These are phyloP conservation scores for Semicossyphus pulcher DNA, from an alignment of 2,113 vertebrate species.

Conservation along the genomic window DNA sequence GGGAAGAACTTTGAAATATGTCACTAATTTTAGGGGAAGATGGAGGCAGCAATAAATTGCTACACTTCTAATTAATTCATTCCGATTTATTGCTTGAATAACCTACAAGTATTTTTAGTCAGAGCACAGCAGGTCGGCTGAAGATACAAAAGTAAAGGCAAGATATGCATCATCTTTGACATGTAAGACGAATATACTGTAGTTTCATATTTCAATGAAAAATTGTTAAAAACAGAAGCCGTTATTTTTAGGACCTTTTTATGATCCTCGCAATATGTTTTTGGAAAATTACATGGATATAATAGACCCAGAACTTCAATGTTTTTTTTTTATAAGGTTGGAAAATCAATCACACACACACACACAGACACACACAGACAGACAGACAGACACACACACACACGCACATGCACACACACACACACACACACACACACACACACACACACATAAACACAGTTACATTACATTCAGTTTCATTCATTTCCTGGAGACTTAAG, in stretches of 20 bases:
- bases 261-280: too few relatives aligned
- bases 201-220: background rate
- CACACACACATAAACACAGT: background rate
- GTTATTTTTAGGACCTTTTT: background rate
- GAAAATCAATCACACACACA: too few relatives aligned
- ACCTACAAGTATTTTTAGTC: background rate
- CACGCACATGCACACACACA: background rate
- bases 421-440: too few relatives aligned
- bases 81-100: background rate
- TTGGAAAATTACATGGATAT: background rate
- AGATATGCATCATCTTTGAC: background rate
- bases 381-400: background rate
- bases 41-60: background rate
- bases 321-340: too few relatives aligned
- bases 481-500: too few relatives aligned
- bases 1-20: background rate
- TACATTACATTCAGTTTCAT: background rate
- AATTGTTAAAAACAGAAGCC: background rate
- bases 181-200: background rate
- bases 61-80: background rate
- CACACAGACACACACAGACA: background rate
- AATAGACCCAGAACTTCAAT: background rate
- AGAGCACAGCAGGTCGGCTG: background rate
- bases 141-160: background rate
- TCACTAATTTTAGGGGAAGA: background rate